Evolutionary conservation across 2,888 invertebrate species (phyloP).

Genomic region (Philaethria dido): DNA sequence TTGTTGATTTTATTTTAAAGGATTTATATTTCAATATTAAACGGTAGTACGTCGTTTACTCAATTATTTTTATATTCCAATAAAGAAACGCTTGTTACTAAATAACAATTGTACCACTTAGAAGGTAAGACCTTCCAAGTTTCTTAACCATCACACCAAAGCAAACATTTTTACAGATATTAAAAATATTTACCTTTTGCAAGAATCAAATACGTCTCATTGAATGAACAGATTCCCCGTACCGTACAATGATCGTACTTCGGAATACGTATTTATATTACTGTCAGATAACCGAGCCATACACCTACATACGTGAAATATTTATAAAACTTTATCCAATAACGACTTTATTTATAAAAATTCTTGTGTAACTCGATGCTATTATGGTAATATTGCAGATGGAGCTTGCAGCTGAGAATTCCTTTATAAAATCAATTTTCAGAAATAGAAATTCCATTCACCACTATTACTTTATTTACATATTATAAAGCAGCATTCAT

Average conservation of each 20-base stretch:
- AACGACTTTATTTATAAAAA: slow-evolving; percentile 10
- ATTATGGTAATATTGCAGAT: slow-evolving; percentile 22
- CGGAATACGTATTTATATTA: not conserved
- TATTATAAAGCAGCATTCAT: slow-evolving; percentile 24
- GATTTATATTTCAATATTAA: no score
- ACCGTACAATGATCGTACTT: not conserved
- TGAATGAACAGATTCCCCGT: not conserved
- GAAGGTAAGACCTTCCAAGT: not conserved
- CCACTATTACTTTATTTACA: slow-evolving; percentile 21
- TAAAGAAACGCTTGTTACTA: not conserved
- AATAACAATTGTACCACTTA: not conserved
- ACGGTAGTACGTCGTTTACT: no score
- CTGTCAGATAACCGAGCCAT: not conserved
- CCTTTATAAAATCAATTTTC: slow-evolving; percentile 33
- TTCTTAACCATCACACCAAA: not conserved
- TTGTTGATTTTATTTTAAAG: not conserved
- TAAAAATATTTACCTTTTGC: not conserved
- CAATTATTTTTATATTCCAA: not conserved
- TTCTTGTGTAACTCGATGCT: slow-evolving; percentile 8
- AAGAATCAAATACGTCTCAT: not conserved
- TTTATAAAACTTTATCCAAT: slow-evolving; percentile 6
- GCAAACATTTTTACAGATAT: not conserved
- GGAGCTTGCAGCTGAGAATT: slow-evolving; percentile 14
- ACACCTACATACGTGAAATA: not conserved
- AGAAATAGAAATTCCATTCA: slow-evolving; percentile 33